Base-by-base conservation (phyloP, 2,113 vertebrate genomes). In the Corythornis madagascariensis region DNA sequence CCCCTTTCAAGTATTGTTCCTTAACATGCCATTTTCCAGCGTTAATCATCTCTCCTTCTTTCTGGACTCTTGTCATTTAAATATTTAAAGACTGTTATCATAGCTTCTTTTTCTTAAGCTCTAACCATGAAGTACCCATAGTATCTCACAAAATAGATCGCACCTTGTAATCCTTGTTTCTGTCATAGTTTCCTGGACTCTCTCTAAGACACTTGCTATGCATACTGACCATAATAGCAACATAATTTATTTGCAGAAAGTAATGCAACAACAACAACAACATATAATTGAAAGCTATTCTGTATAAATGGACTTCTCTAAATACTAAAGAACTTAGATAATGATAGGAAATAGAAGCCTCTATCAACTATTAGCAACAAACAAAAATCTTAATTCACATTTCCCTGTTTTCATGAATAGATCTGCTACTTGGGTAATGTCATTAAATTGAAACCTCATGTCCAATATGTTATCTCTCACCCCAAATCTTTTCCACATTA, bases 401-500 rank as follows among this genome's bases (percentile, higher is more conserved):
- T 16, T 80, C 52, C 76, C 47, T 87, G 31, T 79, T 89, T 85
- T 91, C 40, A 47, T 59, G 50, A 92, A 83, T 64, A 86, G 64
- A n/a, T 88, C 56, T 77, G 69, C 94, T 92, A 87, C 84, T 94
- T 87, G 78, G 66, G 78, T 81, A 92, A 65, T 16, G 1, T 76
- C 10, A 6, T 89, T 87, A 91, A 91, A 96, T 94, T 85, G 72
- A 92, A 96, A 92, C 89, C 90, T 94, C 74, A 63, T 93, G 94
- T 85, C 71, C 91, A 93, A 60, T 74, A 93, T 84, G 67, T 85
- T 95, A 93, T 92, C 87, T 92, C 67, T 83, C 48, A 89, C 47
- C 31, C 74, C 78, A 94, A 82, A 86, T 89, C 45, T 66, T 86
- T 97, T 95, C 83, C 94, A 89, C 55, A 75, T 95, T 94, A 86